phyloP scores from a whole-genome alignment of 2,888 invertebrate species.

The Gibbula magus region DNA sequence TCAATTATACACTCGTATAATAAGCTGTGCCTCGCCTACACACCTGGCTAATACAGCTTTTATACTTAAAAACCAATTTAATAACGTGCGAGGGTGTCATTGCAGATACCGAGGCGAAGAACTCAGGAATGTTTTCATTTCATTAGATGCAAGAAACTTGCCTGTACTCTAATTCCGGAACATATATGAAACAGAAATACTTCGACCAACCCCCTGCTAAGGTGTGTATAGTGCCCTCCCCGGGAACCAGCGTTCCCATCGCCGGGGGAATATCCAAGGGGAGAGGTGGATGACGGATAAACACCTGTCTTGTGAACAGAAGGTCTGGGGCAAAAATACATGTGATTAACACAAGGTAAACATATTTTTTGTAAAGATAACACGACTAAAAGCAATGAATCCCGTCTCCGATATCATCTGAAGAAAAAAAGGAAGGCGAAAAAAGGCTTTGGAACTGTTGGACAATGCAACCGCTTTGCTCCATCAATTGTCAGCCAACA shows the following conservation, averaged over 20 bases:
- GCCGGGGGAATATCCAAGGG: neutral
- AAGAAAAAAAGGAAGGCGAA: neutral
- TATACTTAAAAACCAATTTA: constrained; percentile 3
- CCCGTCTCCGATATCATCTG: neutral
- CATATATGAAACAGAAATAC: constrained; percentile 2
- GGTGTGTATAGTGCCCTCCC: neutral
- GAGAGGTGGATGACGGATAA: neutral
- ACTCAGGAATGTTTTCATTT: constrained; percentile 19
- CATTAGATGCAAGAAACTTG: constrained; percentile 7
- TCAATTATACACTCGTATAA: neutral
- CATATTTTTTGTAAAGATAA: constrained; percentile 5
- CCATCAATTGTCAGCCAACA: neutral
- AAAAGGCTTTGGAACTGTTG: neutral
- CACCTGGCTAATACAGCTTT: neutral
- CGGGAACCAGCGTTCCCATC: neutral
- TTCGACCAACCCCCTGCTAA: neutral
- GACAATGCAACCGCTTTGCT: neutral
- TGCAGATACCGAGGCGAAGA: neutral
- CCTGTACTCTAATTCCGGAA: neutral
- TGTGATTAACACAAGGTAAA: neutral
- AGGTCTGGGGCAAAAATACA: neutral
- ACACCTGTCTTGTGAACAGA: neutral
- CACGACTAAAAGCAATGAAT: neutral
- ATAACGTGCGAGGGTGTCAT: constrained; percentile 4
- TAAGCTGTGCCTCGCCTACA: neutral